Conservation (phyloP, 2,888 invertebrate species). For the Chrysolina oricalcia region DNA sequence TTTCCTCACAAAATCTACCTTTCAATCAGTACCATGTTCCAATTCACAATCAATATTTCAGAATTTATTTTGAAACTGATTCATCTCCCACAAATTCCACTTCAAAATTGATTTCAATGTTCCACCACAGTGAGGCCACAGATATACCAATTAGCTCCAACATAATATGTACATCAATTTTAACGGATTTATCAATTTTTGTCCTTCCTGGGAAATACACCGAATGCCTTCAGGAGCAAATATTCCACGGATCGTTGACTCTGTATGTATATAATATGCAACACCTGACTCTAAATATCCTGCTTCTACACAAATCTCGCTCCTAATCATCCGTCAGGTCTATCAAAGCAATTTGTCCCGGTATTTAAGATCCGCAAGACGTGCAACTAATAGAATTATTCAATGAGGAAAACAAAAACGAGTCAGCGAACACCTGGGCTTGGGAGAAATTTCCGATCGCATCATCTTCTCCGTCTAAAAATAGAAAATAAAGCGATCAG, state of each 20-base stretch:
- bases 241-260: neutral
- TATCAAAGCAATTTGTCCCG: constrained; percentile 35
- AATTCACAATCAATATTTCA: too few relatives aligned
- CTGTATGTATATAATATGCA: neutral
- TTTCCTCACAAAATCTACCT: too few relatives aligned
- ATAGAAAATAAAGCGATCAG: constrained; percentile 43
- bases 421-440: constrained; percentile 40
- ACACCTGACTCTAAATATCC: constrained; percentile 13
- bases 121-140: too few relatives aligned
- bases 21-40: too few relatives aligned
- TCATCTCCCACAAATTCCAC: too few relatives aligned
- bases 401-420: constrained; percentile 38
- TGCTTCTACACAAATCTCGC: neutral
- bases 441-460: constrained; percentile 36
- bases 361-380: constrained; percentile 36
- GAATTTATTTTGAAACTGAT: too few relatives aligned
- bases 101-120: too few relatives aligned
- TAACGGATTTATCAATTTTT: too few relatives aligned
- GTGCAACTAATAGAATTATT: constrained; percentile 34
- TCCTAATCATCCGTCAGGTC: constrained; percentile 3
- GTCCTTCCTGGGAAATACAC: too few relatives aligned
- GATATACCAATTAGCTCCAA: too few relatives aligned
- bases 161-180: too few relatives aligned
- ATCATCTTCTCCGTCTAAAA: constrained; percentile 40
- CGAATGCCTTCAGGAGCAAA: neutral